Base-by-base conservation (phyloP, 1,140 invertebrate genomes). In the Oryzaephilus surinamensis region DNA sequence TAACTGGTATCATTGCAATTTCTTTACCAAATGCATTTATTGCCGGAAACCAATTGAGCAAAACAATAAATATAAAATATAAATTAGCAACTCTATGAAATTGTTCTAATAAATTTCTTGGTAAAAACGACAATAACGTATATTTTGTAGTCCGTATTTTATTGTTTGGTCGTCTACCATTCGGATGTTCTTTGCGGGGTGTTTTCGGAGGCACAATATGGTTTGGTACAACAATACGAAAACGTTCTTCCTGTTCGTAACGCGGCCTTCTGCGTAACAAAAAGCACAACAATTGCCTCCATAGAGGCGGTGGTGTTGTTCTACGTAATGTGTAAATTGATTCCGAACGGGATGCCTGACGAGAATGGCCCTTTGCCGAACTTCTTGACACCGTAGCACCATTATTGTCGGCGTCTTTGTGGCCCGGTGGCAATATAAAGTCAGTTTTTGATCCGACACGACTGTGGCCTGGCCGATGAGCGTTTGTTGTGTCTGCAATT, bases 81-180 rank as follows among this genome's bases (percentile, higher is more conserved):
- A 97, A 71, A 72, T 99, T 99, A 23, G 95, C 95, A 57, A 96
- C 89, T 17, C 92, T 77, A 65, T 94, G 91, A 67, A 97, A 97
- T 66, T 99, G 95, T 67, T 98, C 95, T 60, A 97, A 77, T 14
- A 99, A 65, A 68, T 98, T 98, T 61, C 95, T 92, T 7, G 94
- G 93, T 52, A 98, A 67, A 66, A 98, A 98, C 53, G 85, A 93
- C 19, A 97, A 67, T 19, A 89, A 54, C 4, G 90, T 95, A 62
- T 98, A 98, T 68, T 97, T 97, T 3, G 93, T 96, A 57, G 95
- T 98, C 55, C 85, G 75, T 57, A 96, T 82, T 63, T 79, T 78
- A 65, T 96, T 96, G 51, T 79, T 73, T 28, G 78, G 71, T 56
- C 79, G 81, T 10, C 69, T 69, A 1, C 79, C 76, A 63, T 96